Evolutionary conservation across 2,113 vertebrate species (phyloP).

Genomic region (Vulpes ferrilata): DNA sequence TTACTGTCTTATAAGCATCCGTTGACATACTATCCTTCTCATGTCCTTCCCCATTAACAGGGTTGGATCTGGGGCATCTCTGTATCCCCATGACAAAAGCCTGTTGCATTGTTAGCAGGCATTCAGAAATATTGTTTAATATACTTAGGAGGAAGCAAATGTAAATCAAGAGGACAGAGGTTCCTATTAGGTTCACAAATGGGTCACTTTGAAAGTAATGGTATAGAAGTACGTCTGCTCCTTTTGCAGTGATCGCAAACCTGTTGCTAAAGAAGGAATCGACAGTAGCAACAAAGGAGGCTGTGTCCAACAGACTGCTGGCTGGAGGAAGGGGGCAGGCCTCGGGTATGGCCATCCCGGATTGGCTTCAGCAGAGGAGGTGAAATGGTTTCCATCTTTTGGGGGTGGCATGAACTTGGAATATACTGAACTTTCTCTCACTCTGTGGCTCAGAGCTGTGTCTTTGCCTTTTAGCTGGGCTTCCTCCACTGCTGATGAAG

Average conservation of each 20-base stretch:
- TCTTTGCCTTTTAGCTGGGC: background rate
- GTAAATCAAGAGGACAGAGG: conserved; percentile 17
- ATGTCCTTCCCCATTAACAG: background rate
- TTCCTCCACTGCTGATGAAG: background rate
- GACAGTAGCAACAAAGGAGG: conserved; percentile 88
- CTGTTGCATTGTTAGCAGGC: background rate
- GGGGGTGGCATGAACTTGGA: background rate
- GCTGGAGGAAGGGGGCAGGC: conserved; percentile 88
- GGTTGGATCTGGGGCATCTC: background rate
- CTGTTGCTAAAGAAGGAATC: conserved; percentile 80
- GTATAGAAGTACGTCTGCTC: conserved; percentile 51
- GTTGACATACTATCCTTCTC: background rate
- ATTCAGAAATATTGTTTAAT: background rate
- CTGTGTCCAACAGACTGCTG: conserved; percentile 81
- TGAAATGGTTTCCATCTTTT: conserved; percentile 77
- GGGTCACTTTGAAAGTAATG: background rate
- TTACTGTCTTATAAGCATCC: background rate
- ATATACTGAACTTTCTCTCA: background rate
- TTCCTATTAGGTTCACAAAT: background rate
- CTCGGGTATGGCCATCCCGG: conserved; percentile 87
- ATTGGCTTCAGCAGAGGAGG: conserved; percentile 86
- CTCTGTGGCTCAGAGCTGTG: background rate
- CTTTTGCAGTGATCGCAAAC: conserved; percentile 86
- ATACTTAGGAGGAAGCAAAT: background rate
- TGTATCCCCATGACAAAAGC: background rate